A percentile compares a stretch with the other conserved stretches of the same genome.
These are phyloP conservation scores for Odontothrips loti DNA, from an alignment of 2,888 invertebrate genomes.

Conservation along the genomic window DNA sequence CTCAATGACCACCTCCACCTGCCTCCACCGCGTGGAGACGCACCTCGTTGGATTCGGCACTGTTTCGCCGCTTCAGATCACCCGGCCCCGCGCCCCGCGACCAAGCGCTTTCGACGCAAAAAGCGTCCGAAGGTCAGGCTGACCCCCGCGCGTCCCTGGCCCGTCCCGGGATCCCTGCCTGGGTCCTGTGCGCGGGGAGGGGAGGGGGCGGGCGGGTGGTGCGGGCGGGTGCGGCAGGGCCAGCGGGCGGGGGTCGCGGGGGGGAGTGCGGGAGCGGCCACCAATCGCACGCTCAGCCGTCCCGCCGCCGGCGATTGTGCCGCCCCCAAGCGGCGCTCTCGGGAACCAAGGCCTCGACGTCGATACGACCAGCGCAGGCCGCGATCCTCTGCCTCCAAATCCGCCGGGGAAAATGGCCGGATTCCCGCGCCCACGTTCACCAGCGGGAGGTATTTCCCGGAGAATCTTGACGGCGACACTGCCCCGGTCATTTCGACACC, in stretches of 20 bases:
- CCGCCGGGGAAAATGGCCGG: background rate
- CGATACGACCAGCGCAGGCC: constrained; percentile 6
- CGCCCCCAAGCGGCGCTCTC: background rate
- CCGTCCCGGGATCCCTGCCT: background rate
- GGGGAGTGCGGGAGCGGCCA: background rate
- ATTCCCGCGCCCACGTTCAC: background rate
- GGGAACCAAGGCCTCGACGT: background rate
- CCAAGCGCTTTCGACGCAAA: background rate
- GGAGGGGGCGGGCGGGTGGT: background rate
- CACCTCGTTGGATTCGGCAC: background rate
- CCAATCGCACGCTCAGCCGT: background rate
- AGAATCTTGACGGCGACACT: background rate
- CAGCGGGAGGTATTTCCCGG: background rate
- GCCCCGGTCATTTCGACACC: background rate
- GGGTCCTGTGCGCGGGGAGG: background rate
- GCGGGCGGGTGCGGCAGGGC: background rate
- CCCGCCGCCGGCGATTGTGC: background rate
- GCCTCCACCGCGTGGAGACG: no score
- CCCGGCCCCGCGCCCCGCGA: background rate
- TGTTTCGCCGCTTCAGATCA: background rate
- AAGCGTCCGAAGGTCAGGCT: background rate
- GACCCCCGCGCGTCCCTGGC: background rate
- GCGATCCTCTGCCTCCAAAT: no score
- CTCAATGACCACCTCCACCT: no score
- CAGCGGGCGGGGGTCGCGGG: background rate